Evolutionary conservation across 2,113 vertebrate species (phyloP), one percentile per base, ranked within the genome.

Genomic region (Elgaria multicarinata): DNA sequence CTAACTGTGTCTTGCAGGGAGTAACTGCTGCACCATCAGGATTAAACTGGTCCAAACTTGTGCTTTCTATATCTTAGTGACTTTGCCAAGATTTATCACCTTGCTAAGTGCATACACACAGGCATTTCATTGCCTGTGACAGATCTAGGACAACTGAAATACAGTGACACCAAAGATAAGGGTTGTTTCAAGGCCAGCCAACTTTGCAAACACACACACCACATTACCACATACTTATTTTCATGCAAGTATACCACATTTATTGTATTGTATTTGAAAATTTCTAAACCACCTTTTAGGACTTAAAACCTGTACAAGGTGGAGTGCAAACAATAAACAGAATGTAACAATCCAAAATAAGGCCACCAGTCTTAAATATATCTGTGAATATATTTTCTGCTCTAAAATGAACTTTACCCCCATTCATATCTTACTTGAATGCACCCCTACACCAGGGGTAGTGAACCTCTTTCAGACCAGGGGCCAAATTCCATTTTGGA

Each of bases 71-170:
- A 84, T 77, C 24, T 84, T 22, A 13, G 55, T 89, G 81, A 77
- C 58, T 89, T 89, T 83, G 71, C 42, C 50, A 83, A 66, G n/a
- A 39, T 82, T 89, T 84, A 74, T 83, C 79, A 67, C 42, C 18
- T 33, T 75, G 71, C 44, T 66, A 87, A 53, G n/a, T 64, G 33
- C 33, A 79, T 8, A 55, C 71, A 55, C 71, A 36, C 53, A 50
- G 36, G 22, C 42, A 86, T 90, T 67, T 50, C 31, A 66, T 76
- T 89, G 42, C 72, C 1, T 13, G 33, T 50, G 81, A 24, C 18
- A 22, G 16, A 85, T 85, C 46, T 46, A 78, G 85, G 20, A 55
- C 31, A 24, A 72, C 44, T 88, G 46, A 72, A 79, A 79, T 71
- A 33, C 36, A 71, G 67, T 81, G 8, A 31, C 13, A 53, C 13